Evolutionary conservation across 2,888 invertebrate species (phyloP), one percentile per base, ranked within the genome.

Genomic region (Drosophila nr. medialis): DNA sequence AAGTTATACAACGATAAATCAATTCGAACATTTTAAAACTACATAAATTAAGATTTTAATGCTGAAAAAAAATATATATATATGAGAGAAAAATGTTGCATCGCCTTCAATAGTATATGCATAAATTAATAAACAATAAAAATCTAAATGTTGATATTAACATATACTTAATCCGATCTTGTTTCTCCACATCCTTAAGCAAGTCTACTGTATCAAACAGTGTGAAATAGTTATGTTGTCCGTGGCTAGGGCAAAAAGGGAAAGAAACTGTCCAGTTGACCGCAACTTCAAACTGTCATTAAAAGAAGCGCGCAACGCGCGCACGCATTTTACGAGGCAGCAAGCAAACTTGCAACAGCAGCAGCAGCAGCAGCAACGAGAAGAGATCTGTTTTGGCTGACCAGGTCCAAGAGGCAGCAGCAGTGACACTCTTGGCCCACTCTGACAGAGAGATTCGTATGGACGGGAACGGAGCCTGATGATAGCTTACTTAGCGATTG

Each of bases 401-500:
- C 59, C 76, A 64, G 54, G 60, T 49, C 56, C 70, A 54, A 48
- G 50, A 63, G 60, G 77, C 70, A 75, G 77, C 77, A 45, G 15
- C 8, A 34, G 24, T 83, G 85, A 87, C 89, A 86, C 79, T 72
- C 63, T 56, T 82, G 87, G 80, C 87, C 77, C 85, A 84, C 84
- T 83, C 84, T 88, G 87, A 81, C 82, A 82, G 85, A 84, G 72
- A 73, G 77, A 29, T 61, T 69, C 53, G 68, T 64, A 72, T 40
- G 50, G 66, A 27, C 40, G 38, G 56, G 73, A 68, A 61, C 75
- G 64, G 59, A 61, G 85, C 71, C 83, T 81, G 91, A 85, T 92
- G 92, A 91, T 91, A 89, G 92, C 92, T 91, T 92, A 91, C 89
- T 91, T 92, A 91, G 83, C 81, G 86, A 84, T 81, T 76, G 83